Evolutionary conservation across 2,888 invertebrate genomes (phyloP), one percentile per base, ranked within the genome.

Genomic region (Drepanosiphum platanoidis): DNA sequence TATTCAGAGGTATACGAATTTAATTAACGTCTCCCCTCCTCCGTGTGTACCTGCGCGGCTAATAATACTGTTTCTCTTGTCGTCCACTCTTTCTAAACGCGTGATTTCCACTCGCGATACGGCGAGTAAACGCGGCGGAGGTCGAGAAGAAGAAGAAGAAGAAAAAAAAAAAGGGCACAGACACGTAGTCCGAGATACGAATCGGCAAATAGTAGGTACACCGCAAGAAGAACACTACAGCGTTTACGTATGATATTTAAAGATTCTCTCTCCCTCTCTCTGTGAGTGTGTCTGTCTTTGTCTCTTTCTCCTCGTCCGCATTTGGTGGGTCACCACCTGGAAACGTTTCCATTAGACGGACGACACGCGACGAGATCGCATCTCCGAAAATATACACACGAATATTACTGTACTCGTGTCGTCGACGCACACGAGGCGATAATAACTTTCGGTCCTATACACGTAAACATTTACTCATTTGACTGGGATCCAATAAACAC

Each of bases 281-380:
- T 52, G n/a, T n/a, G n/a, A n/a, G n/a, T n/a, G n/a, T n/a, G n/a
- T n/a, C 52, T 52, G 2, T 15, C 46, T 18, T 15, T 3, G 0
- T 52, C 42, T 42, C 7, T 75, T 13, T n/a, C 27, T 34, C 11
- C 13, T 2, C 3, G 34, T n/a, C 4, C 34, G 32, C 34, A 3
- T 34, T 58, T 27, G n/a, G n/a, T 7, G 15, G n/a, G n/a, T n/a
- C n/a, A n/a, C n/a, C n/a, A n/a, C n/a, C n/a, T n/a, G n/a, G 52
- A 78, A 78, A 66, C 64, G 64, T 64, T 78, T 78, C 30, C 39
- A 64, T 78, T 66, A 58, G n/a, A 75, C 34, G 27, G 30, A 30
- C 52, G 52, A 13, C 46, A 39, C 77, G 42, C 39, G 64, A 78
- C 39, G 78, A 78, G 78, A 78, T 78, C 39, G 27, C 64, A 75